phyloP scores from a whole-genome alignment of 2,113 vertebrate species.

The Embiotoca jacksoni region DNA sequence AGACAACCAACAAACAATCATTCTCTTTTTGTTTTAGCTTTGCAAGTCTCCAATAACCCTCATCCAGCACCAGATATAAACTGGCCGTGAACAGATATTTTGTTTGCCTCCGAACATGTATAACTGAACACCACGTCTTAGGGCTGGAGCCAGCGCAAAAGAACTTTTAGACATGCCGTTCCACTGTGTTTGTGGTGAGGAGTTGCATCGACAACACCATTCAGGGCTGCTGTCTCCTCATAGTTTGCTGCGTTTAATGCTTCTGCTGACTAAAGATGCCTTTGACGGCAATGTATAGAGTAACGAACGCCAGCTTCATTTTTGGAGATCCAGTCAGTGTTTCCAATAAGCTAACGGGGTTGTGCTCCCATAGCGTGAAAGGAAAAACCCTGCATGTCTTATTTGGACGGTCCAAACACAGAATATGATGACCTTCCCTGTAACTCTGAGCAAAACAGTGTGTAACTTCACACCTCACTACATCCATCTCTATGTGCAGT shows the following conservation, averaged over 20 bases:
- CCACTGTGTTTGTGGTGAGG: background rate
- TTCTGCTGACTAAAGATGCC: too few relatives aligned
- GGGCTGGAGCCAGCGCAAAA: background rate
- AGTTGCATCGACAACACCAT: too few relatives aligned
- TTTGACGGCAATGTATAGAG: too few relatives aligned
- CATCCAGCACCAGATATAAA: slow-evolving; percentile 38
- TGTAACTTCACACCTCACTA: background rate
- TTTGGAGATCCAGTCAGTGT: too few relatives aligned
- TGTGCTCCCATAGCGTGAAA: too few relatives aligned
- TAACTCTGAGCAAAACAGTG: background rate
- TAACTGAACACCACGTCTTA: background rate
- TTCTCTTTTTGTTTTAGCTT: slow-evolving; percentile 42
- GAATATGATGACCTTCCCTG: background rate
- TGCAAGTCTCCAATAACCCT: slow-evolving; percentile 13
- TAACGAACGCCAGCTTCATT: too few relatives aligned
- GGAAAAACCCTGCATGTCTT: background rate
- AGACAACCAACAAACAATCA: slow-evolving; percentile 36
- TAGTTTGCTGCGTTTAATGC: too few relatives aligned
- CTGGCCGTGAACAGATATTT: slow-evolving; percentile 24
- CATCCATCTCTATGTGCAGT: background rate
- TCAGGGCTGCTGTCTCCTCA: too few relatives aligned
- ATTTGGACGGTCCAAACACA: background rate
- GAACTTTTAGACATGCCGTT: background rate
- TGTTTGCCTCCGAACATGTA: slow-evolving; percentile 16
- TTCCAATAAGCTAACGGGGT: too few relatives aligned